Percentiles rank a stretch among this genome's conserved stretches.
phyloP scores from a whole-genome alignment of 2,888 invertebrate genomes.

The Cantharis rufa region DNA sequence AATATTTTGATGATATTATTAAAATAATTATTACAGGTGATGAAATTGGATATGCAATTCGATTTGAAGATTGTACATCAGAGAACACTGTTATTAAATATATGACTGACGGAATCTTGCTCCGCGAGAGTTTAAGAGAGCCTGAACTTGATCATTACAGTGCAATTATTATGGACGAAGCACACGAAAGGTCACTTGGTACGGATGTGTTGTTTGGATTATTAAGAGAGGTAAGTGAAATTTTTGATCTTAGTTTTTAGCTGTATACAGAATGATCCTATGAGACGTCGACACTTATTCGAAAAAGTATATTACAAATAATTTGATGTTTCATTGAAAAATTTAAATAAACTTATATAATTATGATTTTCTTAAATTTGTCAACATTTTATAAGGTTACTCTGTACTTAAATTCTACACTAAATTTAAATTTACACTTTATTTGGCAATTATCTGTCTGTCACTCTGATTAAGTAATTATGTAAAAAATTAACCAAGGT shows the following conservation, averaged over 20 bases:
- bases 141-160: constrained; percentile 97
- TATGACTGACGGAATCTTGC: constrained; percentile 98
- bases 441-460: no score
- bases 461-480: no score
- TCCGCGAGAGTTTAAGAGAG: constrained; percentile 94
- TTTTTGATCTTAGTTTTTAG: not conserved
- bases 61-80: constrained; percentile 98
- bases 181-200: constrained; percentile 96
- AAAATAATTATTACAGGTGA: constrained; percentile 60
- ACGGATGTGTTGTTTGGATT: constrained; percentile 98
- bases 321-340: no score
- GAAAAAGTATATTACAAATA: no score
- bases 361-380: no score
- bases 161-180: constrained; percentile 99
- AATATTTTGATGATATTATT: no score
- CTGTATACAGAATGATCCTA: not conserved
- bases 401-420: no score
- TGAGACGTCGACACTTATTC: no score
- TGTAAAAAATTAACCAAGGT: no score
- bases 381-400: no score
- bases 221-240: constrained; percentile 79
- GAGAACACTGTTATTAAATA: constrained; percentile 94
- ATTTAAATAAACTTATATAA: no score
- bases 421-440: no score
- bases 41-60: constrained; percentile 97